These are phyloP conservation scores for Coptotermes formosanus DNA, from an alignment of 1,140 invertebrate species.

Conservation along the genomic window DNA sequence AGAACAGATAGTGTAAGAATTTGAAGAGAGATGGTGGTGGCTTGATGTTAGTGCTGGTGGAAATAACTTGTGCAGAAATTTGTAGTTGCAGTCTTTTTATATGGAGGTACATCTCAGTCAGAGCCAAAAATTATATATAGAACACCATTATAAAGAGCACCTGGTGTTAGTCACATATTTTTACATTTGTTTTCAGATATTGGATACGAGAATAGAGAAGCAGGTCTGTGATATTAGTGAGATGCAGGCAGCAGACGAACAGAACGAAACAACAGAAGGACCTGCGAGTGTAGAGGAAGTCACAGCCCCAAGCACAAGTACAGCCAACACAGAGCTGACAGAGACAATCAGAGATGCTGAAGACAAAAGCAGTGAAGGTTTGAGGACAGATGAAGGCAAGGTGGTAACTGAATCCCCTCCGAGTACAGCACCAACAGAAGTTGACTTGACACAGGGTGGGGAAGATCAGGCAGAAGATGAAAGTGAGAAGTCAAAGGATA, in stretches of 20 bases:
- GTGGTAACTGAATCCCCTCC: constrained; percentile 43
- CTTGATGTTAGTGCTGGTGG: too few relatives aligned
- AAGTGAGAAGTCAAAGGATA: not conserved
- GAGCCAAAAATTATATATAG: too few relatives aligned
- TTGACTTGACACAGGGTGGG: constrained; percentile 33
- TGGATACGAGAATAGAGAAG: not conserved
- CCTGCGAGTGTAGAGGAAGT: constrained; percentile 34
- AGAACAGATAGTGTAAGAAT: too few relatives aligned
- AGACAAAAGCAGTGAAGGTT: not conserved
- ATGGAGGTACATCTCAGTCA: too few relatives aligned
- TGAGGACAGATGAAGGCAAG: constrained; percentile 37
- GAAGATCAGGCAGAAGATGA: not conserved
- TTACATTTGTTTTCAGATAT: not conserved
- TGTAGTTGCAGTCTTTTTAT: too few relatives aligned
- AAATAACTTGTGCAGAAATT: too few relatives aligned
- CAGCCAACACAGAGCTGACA: constrained; percentile 41
- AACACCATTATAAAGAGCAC: too few relatives aligned
- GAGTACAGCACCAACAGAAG: constrained; percentile 37
- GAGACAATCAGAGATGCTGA: constrained; percentile 47
- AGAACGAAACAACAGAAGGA: constrained; percentile 10
- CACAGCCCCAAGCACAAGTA: constrained; percentile 32
- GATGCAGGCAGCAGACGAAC: not conserved
- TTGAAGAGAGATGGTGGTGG: too few relatives aligned
- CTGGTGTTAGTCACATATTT: not conserved
- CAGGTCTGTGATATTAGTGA: not conserved